These are phyloP conservation scores for Ceratosolen solmsi DNA, from an alignment of 1,140 invertebrate genomes.

Conservation along the genomic window DNA sequence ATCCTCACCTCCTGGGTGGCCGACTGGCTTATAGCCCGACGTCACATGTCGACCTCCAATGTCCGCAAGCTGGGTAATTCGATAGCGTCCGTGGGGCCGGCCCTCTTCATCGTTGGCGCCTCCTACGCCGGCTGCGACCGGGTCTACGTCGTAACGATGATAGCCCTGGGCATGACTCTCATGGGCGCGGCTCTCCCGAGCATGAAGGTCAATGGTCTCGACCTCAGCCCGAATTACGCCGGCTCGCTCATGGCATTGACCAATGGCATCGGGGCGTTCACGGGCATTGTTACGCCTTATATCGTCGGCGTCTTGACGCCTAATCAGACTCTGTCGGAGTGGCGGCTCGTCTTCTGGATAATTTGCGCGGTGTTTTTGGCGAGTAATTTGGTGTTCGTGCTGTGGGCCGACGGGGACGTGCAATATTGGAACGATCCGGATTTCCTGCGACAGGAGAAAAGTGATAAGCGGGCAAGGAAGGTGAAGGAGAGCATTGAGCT, in stretches of 20 bases:
- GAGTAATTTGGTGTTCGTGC: slow-evolving; percentile 82
- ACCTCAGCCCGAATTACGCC: slow-evolving; percentile 87
- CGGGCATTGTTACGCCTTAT: slow-evolving; percentile 85
- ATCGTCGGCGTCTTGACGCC: slow-evolving; percentile 84
- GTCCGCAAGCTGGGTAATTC: slow-evolving; percentile 84
- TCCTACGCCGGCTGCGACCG: slow-evolving; percentile 85
- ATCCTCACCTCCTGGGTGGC: slow-evolving; percentile 79
- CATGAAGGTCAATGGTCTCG: slow-evolving; percentile 86
- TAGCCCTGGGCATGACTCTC: slow-evolving; percentile 81
- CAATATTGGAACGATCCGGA: slow-evolving; percentile 80
- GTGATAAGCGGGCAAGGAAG: slow-evolving; percentile 46
- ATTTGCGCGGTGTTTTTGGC: slow-evolving; percentile 81
- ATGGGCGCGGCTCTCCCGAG: slow-evolving; percentile 82
- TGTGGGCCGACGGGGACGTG: slow-evolving; percentile 82
- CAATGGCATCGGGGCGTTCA: slow-evolving; percentile 87
- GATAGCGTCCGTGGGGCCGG: slow-evolving; percentile 81
- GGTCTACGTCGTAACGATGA: slow-evolving; percentile 78
- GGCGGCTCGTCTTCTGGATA: slow-evolving; percentile 89
- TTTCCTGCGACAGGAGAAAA: slow-evolving; percentile 50
- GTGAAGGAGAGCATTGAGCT: slow-evolving; percentile 38
- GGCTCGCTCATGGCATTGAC: slow-evolving; percentile 88
- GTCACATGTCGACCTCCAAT: slow-evolving; percentile 76
- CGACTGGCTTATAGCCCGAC: slow-evolving; percentile 78
- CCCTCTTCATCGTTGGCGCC: slow-evolving; percentile 85
- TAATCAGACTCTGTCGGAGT: slow-evolving; percentile 81